Base-by-base conservation (phyloP, 1,140 invertebrate species). In the Neodiprion fabricii region DNA sequence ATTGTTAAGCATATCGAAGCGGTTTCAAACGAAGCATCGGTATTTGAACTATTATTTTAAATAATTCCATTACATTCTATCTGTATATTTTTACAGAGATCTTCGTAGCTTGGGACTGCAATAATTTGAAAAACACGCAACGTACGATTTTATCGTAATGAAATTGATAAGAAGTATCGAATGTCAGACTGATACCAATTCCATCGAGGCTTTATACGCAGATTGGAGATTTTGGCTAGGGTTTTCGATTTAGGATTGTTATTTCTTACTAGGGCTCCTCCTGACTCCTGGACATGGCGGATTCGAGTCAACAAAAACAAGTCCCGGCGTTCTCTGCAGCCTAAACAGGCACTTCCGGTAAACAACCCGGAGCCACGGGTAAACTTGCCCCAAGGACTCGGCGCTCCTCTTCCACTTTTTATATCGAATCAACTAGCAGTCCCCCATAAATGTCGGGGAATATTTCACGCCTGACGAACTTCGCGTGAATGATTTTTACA, bases 271-370 rank as follows among this genome's bases (percentile, higher is more conserved):
- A 61, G 11, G 7, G 28, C 28, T 40, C 28, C 5, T 40, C 28
- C 2, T 40, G 28, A 61, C 9, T 17, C n/a, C 53, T 61, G 53
- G 11, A 17, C 53, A 12, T 9, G 53, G 4, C 3, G 9, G 53
- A 61, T 3, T 17, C 53, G 53, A 61, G 53, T 61, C 53, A 61
- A 61, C 53, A 61, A 61, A 61, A 61, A 61, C 53, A 61, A 61
- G 53, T 61, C 53, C 53, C n/a, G 53, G 11, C 53, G 53, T 14
- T 61, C 11, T 9, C n/a, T 61, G 8, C 53, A 61, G 53, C 53
- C 53, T 17, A 61, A 61, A 61, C 9, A 61, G 53, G 53, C n/a
- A 17, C 53, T 61, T 61, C 53, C 53, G 11, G 53, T 61, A 61
- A 61, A 61, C 53, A 61, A 61, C 11, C 53, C 53, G 11, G 53